Base-by-base conservation (phyloP, 2,797 vertebrate species). In the Tapirus indicus region DNA sequence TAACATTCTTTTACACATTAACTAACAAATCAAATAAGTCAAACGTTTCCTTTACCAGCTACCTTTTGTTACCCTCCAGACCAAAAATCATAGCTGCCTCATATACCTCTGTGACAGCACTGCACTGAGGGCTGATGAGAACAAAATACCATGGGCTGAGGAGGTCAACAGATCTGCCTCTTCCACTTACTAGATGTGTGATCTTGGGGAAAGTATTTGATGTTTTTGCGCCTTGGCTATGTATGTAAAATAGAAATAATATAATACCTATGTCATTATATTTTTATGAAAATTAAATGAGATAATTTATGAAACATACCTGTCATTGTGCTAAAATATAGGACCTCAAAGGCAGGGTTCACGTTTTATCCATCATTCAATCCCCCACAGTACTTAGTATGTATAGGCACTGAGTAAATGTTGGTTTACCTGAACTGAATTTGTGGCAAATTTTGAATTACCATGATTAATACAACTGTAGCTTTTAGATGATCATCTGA, bases 401-500 rank as follows among this genome's bases (percentile, higher is more conserved):
- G 8, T 84, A 3, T 52, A 56, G 23, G 29, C 3, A 21, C 20
- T 17, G 49, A 92, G 35, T 62, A 79, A 78, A 92, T n/a, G 11
- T 16, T 78, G 68, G 29, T 54, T 54, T 29, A 41, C 16, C 44
- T 12, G 4, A 83, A 35, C 14, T 12, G 16, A 64, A 84, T 79
- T 72, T 25, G n/a, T 66, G 47, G 68, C 18, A 52, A 29, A 69
- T 74, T 93, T 60, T 84, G 27, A 94, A 89, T 78, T 62, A 56
- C 4, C 32, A 2, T 8, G 25, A 38, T 66, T 88, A 87, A 52
- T 52, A 54, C 9, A 86, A 52, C 71, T 71, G 6, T 35, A 62
- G 16, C 14, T 93, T 0, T 32, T 88, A 68, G 16, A 20, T 49
- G 49, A 71, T 64, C 49, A 38, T 25, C 49, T 52, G 18, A 92